These are phyloP conservation scores for Abrostola triplasia DNA, from an alignment of 2,888 invertebrate species.

Conservation along the genomic window DNA sequence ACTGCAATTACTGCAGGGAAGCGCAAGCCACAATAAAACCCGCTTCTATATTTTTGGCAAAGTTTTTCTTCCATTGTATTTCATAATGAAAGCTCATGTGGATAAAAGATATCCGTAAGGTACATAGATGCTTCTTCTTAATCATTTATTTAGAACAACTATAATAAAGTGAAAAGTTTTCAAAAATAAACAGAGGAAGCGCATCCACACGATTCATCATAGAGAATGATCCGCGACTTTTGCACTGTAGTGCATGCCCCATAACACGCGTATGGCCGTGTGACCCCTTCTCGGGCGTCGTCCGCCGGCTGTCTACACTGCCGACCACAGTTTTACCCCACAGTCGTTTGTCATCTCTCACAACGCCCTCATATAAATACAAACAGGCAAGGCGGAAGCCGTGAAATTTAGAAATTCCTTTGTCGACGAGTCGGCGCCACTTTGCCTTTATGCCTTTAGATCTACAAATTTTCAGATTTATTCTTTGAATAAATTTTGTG, in stretches of 20 bases:
- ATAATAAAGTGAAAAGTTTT: conserved; percentile 20
- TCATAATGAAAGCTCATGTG: too few relatives aligned
- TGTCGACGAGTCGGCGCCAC: conserved; percentile 85
- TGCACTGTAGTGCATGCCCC: conserved; percentile 37
- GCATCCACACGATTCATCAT: conserved; percentile 42
- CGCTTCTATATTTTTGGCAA: too few relatives aligned
- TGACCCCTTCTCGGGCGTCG: conserved; percentile 43
- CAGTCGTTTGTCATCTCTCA: conserved; percentile 85
- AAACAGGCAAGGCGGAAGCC: conserved; percentile 86
- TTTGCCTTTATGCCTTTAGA: conserved; percentile 85
- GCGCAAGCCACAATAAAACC: too few relatives aligned
- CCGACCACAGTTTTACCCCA: conserved; percentile 63
- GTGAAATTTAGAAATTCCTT: conserved; percentile 89
- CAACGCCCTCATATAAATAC: conserved; percentile 84
- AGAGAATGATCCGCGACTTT: conserved; percentile 43
- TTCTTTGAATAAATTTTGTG: conserved; percentile 88
- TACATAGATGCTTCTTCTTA: conserved; percentile 13
- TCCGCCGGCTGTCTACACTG: conserved; percentile 45
- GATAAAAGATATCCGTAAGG: too few relatives aligned
- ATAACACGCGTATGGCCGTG: conserved; percentile 9
- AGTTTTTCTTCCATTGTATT: too few relatives aligned
- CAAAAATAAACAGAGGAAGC: conserved; percentile 40
- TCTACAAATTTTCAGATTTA: conserved; percentile 89
- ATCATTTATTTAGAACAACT: conserved; percentile 40
- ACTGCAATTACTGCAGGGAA: too few relatives aligned